phyloP scores from a whole-genome alignment of 2,113 vertebrate species.

The Podarcis raffonei region DNA sequence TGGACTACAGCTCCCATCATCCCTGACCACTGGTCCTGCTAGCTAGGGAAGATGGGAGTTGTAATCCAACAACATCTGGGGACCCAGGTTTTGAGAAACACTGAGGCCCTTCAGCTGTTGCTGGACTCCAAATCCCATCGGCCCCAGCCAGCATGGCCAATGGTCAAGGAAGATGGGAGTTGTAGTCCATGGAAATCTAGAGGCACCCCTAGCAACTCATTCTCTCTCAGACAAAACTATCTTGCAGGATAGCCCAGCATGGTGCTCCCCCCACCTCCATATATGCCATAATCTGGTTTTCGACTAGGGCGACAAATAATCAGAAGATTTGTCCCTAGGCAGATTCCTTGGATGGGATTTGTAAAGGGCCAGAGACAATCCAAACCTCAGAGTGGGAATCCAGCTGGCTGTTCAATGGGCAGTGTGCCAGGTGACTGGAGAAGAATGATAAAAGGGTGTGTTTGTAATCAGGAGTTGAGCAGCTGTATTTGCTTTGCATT shows the following conservation, averaged over 20 bases:
- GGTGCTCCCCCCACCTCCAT: too few relatives aligned
- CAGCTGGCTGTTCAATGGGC: not conserved
- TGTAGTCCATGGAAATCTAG: not conserved
- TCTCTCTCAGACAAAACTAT: not conserved
- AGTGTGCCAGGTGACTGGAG: not conserved
- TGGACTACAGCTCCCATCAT: too few relatives aligned
- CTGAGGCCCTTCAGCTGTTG: too few relatives aligned
- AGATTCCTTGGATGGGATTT: not conserved
- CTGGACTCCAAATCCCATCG: too few relatives aligned
- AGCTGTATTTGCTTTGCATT: not conserved
- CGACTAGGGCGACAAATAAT: not conserved
- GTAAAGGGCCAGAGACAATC: not conserved
- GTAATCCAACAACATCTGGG: not conserved
- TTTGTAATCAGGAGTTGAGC: not conserved
- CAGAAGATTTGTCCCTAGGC: not conserved
- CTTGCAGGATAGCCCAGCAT: too few relatives aligned
- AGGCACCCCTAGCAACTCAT: not conserved
- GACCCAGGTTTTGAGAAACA: not conserved
- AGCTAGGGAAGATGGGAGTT: too few relatives aligned
- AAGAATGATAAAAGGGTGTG: not conserved
- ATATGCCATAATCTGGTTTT: too few relatives aligned
- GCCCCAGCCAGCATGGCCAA: not conserved
- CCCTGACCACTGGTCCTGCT: too few relatives aligned
- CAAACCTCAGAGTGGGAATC: not conserved
- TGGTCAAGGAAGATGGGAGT: not conserved